A percentile compares a stretch with the other conserved stretches of the same genome.
These are phyloP conservation scores for Drosophila dunni DNA, from an alignment of 1,140 invertebrate species.

Conservation along the genomic window DNA sequence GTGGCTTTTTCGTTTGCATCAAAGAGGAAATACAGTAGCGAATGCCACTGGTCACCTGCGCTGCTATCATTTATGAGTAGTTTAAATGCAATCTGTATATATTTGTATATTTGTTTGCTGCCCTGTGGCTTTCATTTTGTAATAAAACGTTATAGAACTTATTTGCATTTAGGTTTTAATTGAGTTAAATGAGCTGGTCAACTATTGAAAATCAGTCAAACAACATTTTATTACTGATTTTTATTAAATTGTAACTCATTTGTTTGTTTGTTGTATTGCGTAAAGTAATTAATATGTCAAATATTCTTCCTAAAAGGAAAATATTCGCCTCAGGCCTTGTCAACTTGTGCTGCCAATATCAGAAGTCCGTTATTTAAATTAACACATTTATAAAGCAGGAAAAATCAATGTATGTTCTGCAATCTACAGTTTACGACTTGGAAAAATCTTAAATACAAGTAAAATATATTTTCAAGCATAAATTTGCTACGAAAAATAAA, in stretches of 20 bases:
- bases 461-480: too few species aligned
- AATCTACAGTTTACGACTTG: too few species aligned
- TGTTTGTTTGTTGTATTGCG: constrained; percentile 25
- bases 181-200: constrained; percentile 43
- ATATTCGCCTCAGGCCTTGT: constrained; percentile 8
- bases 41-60: constrained; percentile 61
- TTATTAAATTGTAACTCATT: constrained; percentile 35
- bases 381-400: constrained; percentile 27
- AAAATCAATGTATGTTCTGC: background rate
- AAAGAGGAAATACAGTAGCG: constrained; percentile 71
- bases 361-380: constrained; percentile 27
- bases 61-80: constrained; percentile 51
- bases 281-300: constrained; percentile 70
- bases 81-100: constrained; percentile 18
- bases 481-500: too few species aligned
- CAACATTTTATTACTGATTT: constrained; percentile 24
- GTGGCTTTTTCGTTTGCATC: constrained; percentile 76
- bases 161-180: constrained; percentile 36
- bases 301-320: constrained; percentile 32
- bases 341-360: constrained; percentile 32
- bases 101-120: constrained; percentile 27
- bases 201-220: constrained; percentile 15
- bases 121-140: constrained; percentile 45
- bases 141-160: constrained; percentile 53
- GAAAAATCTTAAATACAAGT: too few species aligned